Conservation (phyloP, 2,888 invertebrate genomes). For the Napeogenes sylphis region DNA sequence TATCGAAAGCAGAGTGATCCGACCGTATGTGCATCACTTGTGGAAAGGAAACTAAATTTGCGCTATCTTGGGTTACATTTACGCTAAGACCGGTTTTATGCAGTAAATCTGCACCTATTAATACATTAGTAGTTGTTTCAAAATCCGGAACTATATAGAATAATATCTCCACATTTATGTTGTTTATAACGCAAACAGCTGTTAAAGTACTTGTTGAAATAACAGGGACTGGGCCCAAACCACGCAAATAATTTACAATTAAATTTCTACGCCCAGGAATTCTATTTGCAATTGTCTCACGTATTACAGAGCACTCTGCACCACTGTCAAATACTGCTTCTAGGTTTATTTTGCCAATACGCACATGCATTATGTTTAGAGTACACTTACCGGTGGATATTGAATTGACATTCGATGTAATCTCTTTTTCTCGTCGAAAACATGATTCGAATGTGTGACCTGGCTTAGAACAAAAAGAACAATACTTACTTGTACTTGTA, state of each 20-base stretch:
- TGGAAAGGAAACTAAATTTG: slow-evolving; percentile 7
- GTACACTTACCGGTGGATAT: slow-evolving; percentile 22
- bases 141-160: slow-evolving; percentile 16
- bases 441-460: slow-evolving; percentile 34
- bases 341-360: slow-evolving; percentile 19
- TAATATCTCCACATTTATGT: slow-evolving; percentile 17
- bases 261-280: slow-evolving; percentile 31
- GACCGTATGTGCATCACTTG: slow-evolving; percentile 14
- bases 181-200: slow-evolving; percentile 17
- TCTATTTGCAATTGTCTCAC: slow-evolving; percentile 29
- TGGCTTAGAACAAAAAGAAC: slow-evolving; percentile 29
- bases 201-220: slow-evolving; percentile 12
- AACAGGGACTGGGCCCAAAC: slow-evolving; percentile 14
- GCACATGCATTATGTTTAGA: slow-evolving; percentile 19
- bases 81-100: slow-evolving; percentile 17
- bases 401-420: slow-evolving; percentile 32
- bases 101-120: slow-evolving; percentile 22
- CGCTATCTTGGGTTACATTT: slow-evolving; percentile 14
- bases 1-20: slow-evolving; percentile 14
- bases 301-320: slow-evolving; percentile 34
- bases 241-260: slow-evolving; percentile 19
- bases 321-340: slow-evolving; percentile 35
- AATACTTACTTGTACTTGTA: slow-evolving; percentile 9
- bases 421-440: slow-evolving; percentile 29
- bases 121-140: slow-evolving; percentile 16